Evolutionary conservation across 30 jellyfish, hydroid and myxozoan genomes (phyloP).

Genomic region (Rhopilema esculentum): DNA sequence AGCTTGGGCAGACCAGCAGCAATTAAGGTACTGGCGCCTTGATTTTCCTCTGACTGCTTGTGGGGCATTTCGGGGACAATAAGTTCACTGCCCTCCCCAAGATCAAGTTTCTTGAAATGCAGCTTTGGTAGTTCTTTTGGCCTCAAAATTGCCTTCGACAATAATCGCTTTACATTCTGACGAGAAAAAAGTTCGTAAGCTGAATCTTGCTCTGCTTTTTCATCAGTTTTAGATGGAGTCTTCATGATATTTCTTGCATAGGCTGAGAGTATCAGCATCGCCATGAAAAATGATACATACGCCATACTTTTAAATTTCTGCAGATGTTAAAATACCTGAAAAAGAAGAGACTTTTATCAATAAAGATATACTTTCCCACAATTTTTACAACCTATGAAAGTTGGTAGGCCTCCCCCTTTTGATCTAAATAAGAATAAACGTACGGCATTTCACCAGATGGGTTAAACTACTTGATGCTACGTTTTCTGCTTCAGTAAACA

Average conservation of each 20-base stretch:
- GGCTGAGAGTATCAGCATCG: constrained; percentile 6
- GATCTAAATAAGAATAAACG: too few species aligned
- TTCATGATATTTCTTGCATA: constrained; percentile 1
- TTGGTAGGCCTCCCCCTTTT: too few species aligned
- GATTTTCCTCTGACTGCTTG: background rate
- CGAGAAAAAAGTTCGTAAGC: constrained; percentile 13
- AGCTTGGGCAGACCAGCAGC: background rate
- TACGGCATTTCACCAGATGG: too few species aligned
- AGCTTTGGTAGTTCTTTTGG: constrained; percentile 38
- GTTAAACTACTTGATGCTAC: too few species aligned
- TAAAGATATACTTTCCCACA: too few species aligned
- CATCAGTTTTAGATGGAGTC: background rate
- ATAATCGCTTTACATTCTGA: constrained; percentile 17
- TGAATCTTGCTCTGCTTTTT: background rate
- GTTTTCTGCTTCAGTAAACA: too few species aligned
- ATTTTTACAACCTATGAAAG: too few species aligned
- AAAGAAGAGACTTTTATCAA: too few species aligned
- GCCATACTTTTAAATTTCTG: constrained; percentile 8
- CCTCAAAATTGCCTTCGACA: constrained; percentile 29
- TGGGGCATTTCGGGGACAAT: background rate
- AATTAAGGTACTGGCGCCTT: background rate
- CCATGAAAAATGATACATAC: background rate
- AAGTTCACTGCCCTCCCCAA: background rate
- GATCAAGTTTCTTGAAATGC: background rate
- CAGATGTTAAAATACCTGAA: background rate